A percentile compares a stretch with the other conserved stretches of the same genome.
Evolutionary conservation across 2,888 invertebrate genomes (phyloP).

Genomic region (Falcaria lacertinaria): DNA sequence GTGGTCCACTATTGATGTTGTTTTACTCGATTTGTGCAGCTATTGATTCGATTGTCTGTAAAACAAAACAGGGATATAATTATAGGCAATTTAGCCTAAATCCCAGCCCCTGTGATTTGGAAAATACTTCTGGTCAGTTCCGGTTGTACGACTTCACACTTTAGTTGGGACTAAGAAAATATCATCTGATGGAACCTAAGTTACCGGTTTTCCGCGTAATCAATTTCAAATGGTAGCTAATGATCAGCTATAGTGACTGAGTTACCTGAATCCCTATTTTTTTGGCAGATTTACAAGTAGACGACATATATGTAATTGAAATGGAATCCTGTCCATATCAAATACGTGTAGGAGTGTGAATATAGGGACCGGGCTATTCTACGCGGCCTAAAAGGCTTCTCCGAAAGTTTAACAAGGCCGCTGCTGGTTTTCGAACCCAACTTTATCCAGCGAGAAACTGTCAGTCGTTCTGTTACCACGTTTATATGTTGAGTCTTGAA

Average conservation of each 20-base stretch:
- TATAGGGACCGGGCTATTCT: conserved; percentile 30
- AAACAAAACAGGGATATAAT: too few relatives aligned
- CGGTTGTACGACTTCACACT: too few relatives aligned
- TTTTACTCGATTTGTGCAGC: conserved; percentile 20
- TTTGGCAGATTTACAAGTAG: too few relatives aligned
- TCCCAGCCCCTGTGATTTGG: too few relatives aligned
- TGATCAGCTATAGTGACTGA: too few relatives aligned
- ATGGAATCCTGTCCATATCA: conserved; percentile 1
- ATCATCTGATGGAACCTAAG: too few relatives aligned
- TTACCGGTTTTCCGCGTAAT: too few relatives aligned
- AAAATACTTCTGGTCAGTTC: too few relatives aligned
- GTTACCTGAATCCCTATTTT: too few relatives aligned
- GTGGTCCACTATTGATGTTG: conserved; percentile 34
- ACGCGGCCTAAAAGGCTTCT: conserved; percentile 53
- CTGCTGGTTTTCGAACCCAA: conserved; percentile 38
- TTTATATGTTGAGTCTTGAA: conserved; percentile 35
- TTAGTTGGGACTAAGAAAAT: too few relatives aligned
- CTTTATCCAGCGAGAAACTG: conserved; percentile 53
- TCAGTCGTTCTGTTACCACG: conserved; percentile 40
- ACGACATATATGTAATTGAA: conserved; percentile 5
- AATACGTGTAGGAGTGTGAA: conserved; percentile 8
- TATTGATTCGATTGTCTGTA: conserved; percentile 3
- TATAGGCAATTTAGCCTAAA: too few relatives aligned
- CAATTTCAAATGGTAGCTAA: too few relatives aligned
- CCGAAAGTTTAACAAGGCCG: conserved; percentile 54